These are phyloP conservation scores for Delphinus delphis DNA, from an alignment of 2,113 vertebrate species.

Conservation along the genomic window DNA sequence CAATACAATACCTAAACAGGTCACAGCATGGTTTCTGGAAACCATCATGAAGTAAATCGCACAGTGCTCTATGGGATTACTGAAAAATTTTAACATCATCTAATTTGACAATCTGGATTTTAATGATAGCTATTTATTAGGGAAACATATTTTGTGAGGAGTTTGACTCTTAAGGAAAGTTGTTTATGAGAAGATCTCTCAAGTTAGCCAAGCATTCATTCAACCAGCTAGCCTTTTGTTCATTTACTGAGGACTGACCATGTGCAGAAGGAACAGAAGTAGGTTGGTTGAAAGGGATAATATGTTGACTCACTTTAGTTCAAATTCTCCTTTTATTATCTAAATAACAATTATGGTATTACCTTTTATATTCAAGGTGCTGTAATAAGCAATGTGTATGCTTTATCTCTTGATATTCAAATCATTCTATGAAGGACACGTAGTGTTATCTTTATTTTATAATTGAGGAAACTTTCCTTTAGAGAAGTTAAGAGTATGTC, in stretches of 20 bases:
- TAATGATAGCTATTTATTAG: not conserved
- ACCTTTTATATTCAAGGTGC: not conserved
- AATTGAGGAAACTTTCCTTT: not conserved
- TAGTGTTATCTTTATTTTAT: not conserved
- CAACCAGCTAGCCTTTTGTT: not conserved
- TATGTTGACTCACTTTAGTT: not conserved
- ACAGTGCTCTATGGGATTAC: not conserved
- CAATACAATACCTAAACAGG: not conserved
- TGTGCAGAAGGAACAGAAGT: not conserved
- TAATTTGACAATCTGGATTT: not conserved
- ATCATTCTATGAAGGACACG: not conserved
- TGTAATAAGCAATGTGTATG: not conserved
- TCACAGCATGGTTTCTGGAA: not conserved
- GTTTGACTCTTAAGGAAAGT: not conserved
- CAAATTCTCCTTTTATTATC: not conserved
- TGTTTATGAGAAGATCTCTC: not conserved
- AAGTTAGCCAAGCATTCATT: not conserved
- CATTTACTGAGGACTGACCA: not conserved
- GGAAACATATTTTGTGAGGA: not conserved
- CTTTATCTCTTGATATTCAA: not conserved
- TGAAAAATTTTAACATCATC: not conserved
- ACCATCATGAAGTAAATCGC: not conserved
- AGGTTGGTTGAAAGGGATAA: not conserved
- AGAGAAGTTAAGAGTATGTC: not conserved
- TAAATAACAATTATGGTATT: not conserved